Evolutionary conservation across 2,888 invertebrate genomes (phyloP), one percentile per base, ranked within the genome.

Genomic region (Phymatocera aterrima): DNA sequence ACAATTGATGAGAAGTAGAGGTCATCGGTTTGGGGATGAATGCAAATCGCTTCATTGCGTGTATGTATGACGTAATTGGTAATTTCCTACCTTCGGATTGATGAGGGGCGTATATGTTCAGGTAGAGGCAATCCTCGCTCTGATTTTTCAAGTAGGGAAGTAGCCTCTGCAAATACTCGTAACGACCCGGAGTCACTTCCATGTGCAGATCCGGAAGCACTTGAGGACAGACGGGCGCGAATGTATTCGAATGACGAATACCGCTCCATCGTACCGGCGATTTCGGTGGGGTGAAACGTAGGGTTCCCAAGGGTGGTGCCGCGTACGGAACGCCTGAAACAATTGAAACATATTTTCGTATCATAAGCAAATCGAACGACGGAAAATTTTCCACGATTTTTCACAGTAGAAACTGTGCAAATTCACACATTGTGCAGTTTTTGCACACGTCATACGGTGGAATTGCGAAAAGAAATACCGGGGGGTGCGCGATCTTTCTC

Each of bases 71-170:
- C 81, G 79, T 79, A 72, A 81, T 80, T 15, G 5, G n/a, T 6
- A 24, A 46, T 68, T 68, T 85, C 94, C 94, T 91, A 97, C 97
- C 96, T 91, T 94, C 93, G 81, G 80, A 54, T 79, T 89, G 89
- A 84, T 95, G 94, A 0, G 98, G 98, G 43, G 96, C 95, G 90
- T 97, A 99, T 81, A 99, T 94, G 91, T 98, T 99, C 87, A 99
- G 92, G 90, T 96, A 97, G 77, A 98, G 92, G 87, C 98, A 99
- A 89, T 99, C 98, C 91, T 96, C 96, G 74, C 94, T 95, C 88
- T 96, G 95, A 78, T 94, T 93, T 82, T 91, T 91, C 77, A 96
- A 90, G 91, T 94, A 95, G 1, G 95, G 93, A 84, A 95, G 92
- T 82, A 98, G 92, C 82, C 95, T 93, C 84, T 93, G 93, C 85